Base-by-base conservation (phyloP, 2,888 invertebrate genomes). In the Ophion obscuratus region DNA sequence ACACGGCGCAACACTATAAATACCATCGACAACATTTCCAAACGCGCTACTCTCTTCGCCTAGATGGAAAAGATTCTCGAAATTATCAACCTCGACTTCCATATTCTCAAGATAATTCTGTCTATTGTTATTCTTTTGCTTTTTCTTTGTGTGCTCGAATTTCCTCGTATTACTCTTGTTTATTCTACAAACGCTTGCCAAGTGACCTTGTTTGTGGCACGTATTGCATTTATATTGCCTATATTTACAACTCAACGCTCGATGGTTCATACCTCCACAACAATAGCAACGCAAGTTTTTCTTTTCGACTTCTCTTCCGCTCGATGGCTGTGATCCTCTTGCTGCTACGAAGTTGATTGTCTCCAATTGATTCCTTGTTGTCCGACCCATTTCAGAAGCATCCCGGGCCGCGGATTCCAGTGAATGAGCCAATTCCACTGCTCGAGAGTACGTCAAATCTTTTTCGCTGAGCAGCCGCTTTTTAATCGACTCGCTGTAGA, bases 391-490 rank as follows among this genome's bases (percentile, higher is more conserved):
- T 20, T 73, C 67, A 2, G 62, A 77, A 1, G 47, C 71, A 61
- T 85, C 85, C 11, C 68, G 53, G 0, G 20, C 59, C 31, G 83
- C 87, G 2, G 81, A 7, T 44, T 87, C 81, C 47, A 88, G 17
- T 5, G 79, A 27, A 85, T 27, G 47, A 53, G 47, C 70, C 17
- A 70, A 27, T 24, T 70, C 17, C 14, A 70, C 53, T 5, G 27
- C 81, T 70, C 75, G 71, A n/a, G 57, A 24, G 31, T 77, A 87
- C 1, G 83, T 71, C 10, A 85, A 24, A 10, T 81, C 70, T 5
- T 57, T 57, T 53, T 87, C 79, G 2, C 73, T 73, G 11, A 85
- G 73, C n/a, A 86, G 44, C 5, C 83, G 78, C 40, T 85, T 85
- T 24, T 83, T 81, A 4, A 77, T 83, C 4, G 84, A 79, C 3